phyloP scores from a whole-genome alignment of 2,888 invertebrate species.

The Nasonovia ribisnigri region DNA sequence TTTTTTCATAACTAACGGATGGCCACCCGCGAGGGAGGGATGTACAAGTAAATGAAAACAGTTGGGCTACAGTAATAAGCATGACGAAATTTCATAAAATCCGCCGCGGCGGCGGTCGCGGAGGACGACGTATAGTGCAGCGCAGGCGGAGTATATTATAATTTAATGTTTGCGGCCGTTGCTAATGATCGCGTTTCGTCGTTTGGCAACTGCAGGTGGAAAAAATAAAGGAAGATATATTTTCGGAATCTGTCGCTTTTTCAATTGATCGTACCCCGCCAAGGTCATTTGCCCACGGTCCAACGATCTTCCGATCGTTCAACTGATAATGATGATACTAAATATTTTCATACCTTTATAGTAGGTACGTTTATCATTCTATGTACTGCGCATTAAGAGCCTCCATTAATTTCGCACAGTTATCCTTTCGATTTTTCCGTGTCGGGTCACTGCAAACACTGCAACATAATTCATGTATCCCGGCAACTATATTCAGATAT shows the following conservation, averaged over 20 bases:
- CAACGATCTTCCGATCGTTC: slow-evolving; percentile 58
- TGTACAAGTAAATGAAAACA: not conserved
- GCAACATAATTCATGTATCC: not conserved
- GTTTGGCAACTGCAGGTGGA: slow-evolving; percentile 1
- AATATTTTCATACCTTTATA: not conserved
- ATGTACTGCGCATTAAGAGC: not conserved
- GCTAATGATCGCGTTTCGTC: slow-evolving; percentile 35
- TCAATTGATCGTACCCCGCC: slow-evolving; percentile 57
- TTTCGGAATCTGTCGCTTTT: slow-evolving; percentile 37
- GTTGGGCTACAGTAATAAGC: not conserved
- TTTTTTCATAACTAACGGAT: not conserved
- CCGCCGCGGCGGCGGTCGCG: not conserved
- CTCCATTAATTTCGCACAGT: not conserved
- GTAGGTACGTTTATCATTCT: not conserved
- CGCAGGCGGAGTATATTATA: not conserved
- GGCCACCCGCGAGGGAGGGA: too few relatives aligned
- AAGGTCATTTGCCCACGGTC: slow-evolving; percentile 61
- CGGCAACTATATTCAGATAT: not conserved
- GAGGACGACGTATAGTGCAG: not conserved
- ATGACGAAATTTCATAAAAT: slow-evolving; percentile 19
- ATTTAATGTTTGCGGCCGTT: not conserved
- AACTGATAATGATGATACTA: slow-evolving; percentile 1
- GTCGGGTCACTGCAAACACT: not conserved
- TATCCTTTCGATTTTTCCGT: not conserved
- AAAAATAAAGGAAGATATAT: not conserved